Evolutionary conservation across 2,888 invertebrate genomes (phyloP), one percentile per base, ranked within the genome.

Genomic region (Parelbella ahira): DNA sequence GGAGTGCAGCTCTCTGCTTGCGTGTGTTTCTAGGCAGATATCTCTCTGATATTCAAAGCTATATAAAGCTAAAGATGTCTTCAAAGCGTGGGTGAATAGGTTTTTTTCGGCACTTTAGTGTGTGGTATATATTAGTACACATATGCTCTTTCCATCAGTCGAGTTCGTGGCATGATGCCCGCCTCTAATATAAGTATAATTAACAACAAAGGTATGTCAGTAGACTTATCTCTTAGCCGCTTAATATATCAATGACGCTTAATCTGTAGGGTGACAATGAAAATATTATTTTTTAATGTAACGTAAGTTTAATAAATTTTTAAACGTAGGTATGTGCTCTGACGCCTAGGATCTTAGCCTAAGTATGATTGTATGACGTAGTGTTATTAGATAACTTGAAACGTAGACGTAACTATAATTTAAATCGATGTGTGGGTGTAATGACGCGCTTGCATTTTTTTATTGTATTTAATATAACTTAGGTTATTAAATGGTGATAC

Each of bases 401-500:
- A 23, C 23, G 42, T 56, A 51, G 45, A 37, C 32, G 43, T 63
- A 34, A 3, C 1, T 32, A 18, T 28, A 30, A 38, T 6, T 11
- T 23, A 15, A 32, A 8, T 32, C 18, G n/a, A 18, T 24, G 1
- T 11, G 18, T 24, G 19, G 24, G 24, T 34, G 10, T 32, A 20
- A 38, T 9, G 15, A 25, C 11, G 32, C 33, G 44, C 47, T 48
- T 45, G 33, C 24, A 37, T 34, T 41, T 47, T 51, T 32, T 21
- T 23, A 19, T 11, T 20, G n/a, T 21, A 19, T 19, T 29, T 12
- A 28, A 30, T 8, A 15, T 41, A 41, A 41, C 7, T 55, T 72
- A 72, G 65, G 61, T 60, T 51, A 69, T 63, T 74, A 63, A 68
- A 63, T 71, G 73, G 78, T 78, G 78, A 79, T 80, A 80, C 72